A percentile compares a stretch with the other conserved stretches of the same genome.
Conservation (phyloP, 2,113 vertebrate species). For the Ellobius talpinus region DNA sequence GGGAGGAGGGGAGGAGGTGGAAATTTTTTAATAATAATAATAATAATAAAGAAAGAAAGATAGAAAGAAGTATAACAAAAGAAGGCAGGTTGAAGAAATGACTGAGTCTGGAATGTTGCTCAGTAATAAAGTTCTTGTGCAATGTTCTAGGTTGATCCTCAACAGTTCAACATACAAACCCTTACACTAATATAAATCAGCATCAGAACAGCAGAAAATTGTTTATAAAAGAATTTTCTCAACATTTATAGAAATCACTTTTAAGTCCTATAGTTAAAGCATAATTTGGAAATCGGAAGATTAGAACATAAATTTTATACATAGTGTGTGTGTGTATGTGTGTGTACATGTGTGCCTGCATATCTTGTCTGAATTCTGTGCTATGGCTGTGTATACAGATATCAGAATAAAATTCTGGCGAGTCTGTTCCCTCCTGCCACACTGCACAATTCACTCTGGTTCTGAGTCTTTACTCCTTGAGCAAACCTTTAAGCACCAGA, state of each 20-base stretch:
- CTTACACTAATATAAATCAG: neutral
- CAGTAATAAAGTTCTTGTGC: too few species aligned
- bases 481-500: neutral
- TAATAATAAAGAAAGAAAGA: too few species aligned
- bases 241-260: neutral
- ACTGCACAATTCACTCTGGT: neutral
- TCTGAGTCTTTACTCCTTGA: too few species aligned
- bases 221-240: neutral
- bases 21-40: too few species aligned
- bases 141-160: neutral
- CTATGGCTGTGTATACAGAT: neutral
- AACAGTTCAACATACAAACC: neutral
- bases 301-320: too few species aligned
- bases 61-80: too few species aligned
- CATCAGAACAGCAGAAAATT: neutral
- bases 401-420: neutral
- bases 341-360: too few species aligned
- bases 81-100: too few species aligned
- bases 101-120: neutral
- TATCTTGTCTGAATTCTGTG: neutral
- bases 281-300: neutral
- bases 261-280: neutral
- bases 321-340: neutral
- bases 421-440: neutral
- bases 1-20: too few species aligned